phyloP scores from a whole-genome alignment of 2,888 invertebrate genomes.

The Tricholauxania praeusta region DNA sequence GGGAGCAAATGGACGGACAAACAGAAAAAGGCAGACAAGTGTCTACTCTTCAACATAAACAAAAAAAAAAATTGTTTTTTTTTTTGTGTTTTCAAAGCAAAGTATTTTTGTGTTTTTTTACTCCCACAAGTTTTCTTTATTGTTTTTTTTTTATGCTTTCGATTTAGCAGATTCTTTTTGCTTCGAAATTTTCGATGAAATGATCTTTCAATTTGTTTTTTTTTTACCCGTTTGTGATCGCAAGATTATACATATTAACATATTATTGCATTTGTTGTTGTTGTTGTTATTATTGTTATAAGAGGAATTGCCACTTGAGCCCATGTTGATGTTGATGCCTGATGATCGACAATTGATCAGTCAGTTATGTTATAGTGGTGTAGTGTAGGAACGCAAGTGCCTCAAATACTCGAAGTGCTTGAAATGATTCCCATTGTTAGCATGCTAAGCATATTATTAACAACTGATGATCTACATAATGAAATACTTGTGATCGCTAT shows the following conservation, averaged over 20 bases:
- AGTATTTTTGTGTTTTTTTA: conserved; percentile 4
- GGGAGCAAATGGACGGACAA: conserved; percentile 1
- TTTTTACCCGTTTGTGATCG: conserved; percentile 8
- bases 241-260: conserved; percentile 18
- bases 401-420: conserved; percentile 4
- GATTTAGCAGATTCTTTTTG: background rate
- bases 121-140: conserved; percentile 22
- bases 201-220: background rate
- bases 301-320: conserved; percentile 22
- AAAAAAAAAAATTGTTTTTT: background rate
- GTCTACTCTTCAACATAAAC: conserved; percentile 3
- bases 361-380: background rate
- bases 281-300: conserved; percentile 7
- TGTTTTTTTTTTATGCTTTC: conserved; percentile 6
- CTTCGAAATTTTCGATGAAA: conserved; percentile 21
- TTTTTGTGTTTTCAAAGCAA: background rate
- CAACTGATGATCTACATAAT: background rate
- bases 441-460: conserved; percentile 31
- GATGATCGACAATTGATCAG: conserved; percentile 34
- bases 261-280: conserved; percentile 14
- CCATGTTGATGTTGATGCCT: conserved; percentile 9
- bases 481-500: conserved; percentile 9
- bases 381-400: background rate
- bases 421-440: conserved; percentile 13
- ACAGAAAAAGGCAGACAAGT: conserved; percentile 13